Evolutionary conservation across 1,140 invertebrate genomes (phyloP), one percentile per base, ranked within the genome.

Genomic region (Tenebrio molitor): DNA sequence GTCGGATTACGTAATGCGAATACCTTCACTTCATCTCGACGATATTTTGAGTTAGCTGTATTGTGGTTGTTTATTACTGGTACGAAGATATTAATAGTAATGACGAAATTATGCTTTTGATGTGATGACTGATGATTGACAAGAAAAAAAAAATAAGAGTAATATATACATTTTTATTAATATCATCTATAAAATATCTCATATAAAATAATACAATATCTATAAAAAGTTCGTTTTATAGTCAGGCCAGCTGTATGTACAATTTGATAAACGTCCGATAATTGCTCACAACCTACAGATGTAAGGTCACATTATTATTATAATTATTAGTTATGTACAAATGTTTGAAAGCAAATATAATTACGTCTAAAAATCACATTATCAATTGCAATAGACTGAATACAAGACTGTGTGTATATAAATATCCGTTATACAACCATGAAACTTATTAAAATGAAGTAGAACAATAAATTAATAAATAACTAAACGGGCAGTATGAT

Each of bases 181-280:
- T 76, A 74, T 76, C 46, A 36, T 76, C 69, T 76, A 76, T 76
- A 76, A 76, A 76, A 76, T 74, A 76, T 76, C 58, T 76, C 73
- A 76, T 76, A 76, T 76, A 76, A 76, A 76, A 76, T 74, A 74
- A 65, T 74, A 76, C 72, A 76, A 71, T 76, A 75, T 76, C 64
- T 72, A 74, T 76, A 72, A 74, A 76, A 72, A 76, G 69, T 66
- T 73, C 33, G 34, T 76, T 50, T 53, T 67, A 70, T 65, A 58
- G 46, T 76, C 73, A 76, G 75, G 69, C 50, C 72, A 72, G 72
- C 72, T 76, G 74, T 69, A 76, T 69, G 66, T 74, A 74, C 69
- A 72, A 65, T 23, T 41, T 67, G 66, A 68, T 42, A 67, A 69
- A 70, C 53, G 58, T 69, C 46, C 42, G 50, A 34, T 66, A 73